Percentiles rank a stretch among this genome's conserved stretches.
Evolutionary conservation across 2,113 vertebrate species (phyloP).

Genomic region (Pluvianellus socialis): DNA sequence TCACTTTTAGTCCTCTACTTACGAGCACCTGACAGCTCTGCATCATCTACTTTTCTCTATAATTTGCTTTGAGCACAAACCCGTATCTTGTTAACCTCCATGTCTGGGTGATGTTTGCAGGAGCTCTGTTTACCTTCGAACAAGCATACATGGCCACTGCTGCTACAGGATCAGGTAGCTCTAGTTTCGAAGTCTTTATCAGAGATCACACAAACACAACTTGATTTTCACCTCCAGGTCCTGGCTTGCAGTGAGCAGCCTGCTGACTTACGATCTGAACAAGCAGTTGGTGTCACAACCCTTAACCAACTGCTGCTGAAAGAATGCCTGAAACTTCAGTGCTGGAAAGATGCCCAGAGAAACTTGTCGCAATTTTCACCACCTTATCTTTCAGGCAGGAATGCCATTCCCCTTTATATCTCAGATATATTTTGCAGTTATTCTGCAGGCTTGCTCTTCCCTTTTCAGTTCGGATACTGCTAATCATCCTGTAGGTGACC

Average conservation of each 20-base stretch:
- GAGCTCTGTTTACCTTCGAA: neutral
- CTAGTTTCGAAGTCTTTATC: neutral
- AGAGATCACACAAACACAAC: neutral
- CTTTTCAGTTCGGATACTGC: neutral
- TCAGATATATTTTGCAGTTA: neutral
- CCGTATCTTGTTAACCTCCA: fast-evolving
- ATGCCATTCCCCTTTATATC: neutral
- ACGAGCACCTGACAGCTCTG: neutral
- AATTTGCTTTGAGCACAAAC: neutral
- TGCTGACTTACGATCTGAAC: neutral
- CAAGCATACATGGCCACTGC: neutral
- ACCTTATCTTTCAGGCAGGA: neutral
- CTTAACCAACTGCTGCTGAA: neutral
- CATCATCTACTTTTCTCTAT: neutral
- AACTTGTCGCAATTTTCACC: neutral
- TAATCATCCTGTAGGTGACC: neutral
- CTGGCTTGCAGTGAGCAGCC: neutral
- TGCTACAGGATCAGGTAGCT: conserved; percentile 6
- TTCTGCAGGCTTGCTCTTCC: neutral
- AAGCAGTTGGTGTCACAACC: neutral
- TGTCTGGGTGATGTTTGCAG: neutral
- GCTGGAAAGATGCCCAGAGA: neutral
- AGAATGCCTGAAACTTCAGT: neutral
- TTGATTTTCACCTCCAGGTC: neutral
- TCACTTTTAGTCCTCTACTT: neutral